Base-by-base conservation (phyloP, 2,113 vertebrate genomes). In the Sula dactylatra region DNA sequence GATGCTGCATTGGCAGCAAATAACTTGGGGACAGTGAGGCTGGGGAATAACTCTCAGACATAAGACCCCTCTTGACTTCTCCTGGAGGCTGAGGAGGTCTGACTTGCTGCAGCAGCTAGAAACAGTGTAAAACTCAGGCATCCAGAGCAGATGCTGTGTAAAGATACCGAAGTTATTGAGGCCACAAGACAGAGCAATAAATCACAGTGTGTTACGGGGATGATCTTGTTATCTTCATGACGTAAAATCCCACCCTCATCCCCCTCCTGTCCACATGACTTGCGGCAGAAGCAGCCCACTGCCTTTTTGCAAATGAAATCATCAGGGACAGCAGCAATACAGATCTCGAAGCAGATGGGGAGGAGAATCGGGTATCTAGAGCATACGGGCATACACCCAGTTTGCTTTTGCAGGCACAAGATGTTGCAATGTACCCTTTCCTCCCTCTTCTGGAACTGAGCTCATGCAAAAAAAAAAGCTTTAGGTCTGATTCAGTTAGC, bases 181-280 rank as follows among this genome's bases (percentile, higher is more conserved):
- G 91, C 70, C 89, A 82, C 22, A 8, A 66, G 91, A 55, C 86
- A 73, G 54, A 92, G 82, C 49, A 65, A 90, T 88, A 95, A 97
- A 94, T 95, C 78, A 90, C 54, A 82, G 62, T 2, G 11, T 4
- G 12, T 76, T 93, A 44, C 0, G 0, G 42, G n/a, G 22, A 58
- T 73, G 86, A 90, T 55, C 91, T 85, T 62, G 78, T 93, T 94
- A 93, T 84, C 91, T 93, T 65, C 6, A 6, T 87, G 94, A 93
- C 0, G 3, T 66, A 45, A 91, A 76, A 72, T 31, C 49, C 49
- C 26, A 66, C 45, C 31, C 3, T 22, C 20, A 3, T 4, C 21
- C 56, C 18, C 31, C 40, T 72, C 66, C 84, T 69, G 66, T 24
- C 82, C 76, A 61, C 22, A 18, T 36, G 84, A 80, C 94, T 87